A percentile compares a stretch with the other conserved stretches of the same genome.
Evolutionary conservation across 2,888 invertebrate genomes (phyloP).

Genomic region (Drosophila crucigera): DNA sequence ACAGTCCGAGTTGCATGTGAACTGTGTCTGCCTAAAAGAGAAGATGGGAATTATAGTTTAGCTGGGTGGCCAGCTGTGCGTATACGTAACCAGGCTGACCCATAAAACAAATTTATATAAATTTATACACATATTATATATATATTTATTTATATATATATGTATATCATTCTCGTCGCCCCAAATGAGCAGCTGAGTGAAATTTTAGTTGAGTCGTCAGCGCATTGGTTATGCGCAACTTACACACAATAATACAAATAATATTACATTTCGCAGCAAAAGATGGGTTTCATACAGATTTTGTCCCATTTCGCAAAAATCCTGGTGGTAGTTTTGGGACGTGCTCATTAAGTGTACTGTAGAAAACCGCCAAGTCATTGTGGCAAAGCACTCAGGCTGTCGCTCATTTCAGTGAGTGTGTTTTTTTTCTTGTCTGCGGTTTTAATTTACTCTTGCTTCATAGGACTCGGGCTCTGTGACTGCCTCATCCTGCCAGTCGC

Average conservation of each 20-base stretch:
- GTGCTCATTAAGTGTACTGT: slow-evolving; percentile 59
- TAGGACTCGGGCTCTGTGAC: slow-evolving; percentile 32
- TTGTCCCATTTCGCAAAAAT: slow-evolving; percentile 35
- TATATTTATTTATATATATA: slow-evolving; percentile 5
- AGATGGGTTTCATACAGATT: slow-evolving; percentile 32
- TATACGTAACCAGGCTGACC: slow-evolving; percentile 64
- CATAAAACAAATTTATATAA: slow-evolving; percentile 50
- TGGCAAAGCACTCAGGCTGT: slow-evolving; percentile 52
- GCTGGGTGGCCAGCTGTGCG: slow-evolving; percentile 58
- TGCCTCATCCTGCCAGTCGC: slow-evolving; percentile 1
- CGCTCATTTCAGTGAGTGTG: slow-evolving; percentile 55
- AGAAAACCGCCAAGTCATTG: slow-evolving; percentile 60
- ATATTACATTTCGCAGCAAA: slow-evolving; percentile 48
- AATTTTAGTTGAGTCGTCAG: slow-evolving; percentile 57
- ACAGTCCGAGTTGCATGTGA: slow-evolving; percentile 45
- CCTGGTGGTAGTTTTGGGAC: slow-evolving; percentile 7
- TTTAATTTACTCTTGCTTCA: slow-evolving; percentile 74
- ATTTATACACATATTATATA: neutral
- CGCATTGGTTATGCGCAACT: slow-evolving; percentile 62
- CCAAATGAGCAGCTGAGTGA: slow-evolving; percentile 58
- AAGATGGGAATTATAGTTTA: slow-evolving; percentile 39
- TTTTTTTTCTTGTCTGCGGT: slow-evolving; percentile 54
- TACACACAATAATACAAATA: slow-evolving; percentile 59
- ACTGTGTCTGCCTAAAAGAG: neutral
- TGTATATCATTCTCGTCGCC: slow-evolving; percentile 27